A percentile compares a stretch with the other conserved stretches of the same genome.
These are phyloP conservation scores for Nomada ferruginata DNA, from an alignment of 2,888 invertebrate genomes.

Conservation along the genomic window DNA sequence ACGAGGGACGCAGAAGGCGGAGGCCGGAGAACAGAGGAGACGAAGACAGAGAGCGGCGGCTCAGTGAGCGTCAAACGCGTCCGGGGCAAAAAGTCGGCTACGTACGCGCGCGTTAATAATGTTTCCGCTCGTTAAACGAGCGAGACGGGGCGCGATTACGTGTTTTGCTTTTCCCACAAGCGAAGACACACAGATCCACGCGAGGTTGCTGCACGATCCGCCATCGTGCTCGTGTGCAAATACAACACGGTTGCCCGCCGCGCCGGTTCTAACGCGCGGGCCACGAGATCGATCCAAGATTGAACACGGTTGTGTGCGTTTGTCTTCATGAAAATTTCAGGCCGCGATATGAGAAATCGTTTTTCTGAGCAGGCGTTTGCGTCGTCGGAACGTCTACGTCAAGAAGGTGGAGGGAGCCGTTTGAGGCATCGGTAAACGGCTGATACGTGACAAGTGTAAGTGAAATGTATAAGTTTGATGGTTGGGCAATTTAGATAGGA, in stretches of 20 bases:
- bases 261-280: conserved; percentile 3
- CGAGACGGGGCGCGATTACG: conserved; percentile 66
- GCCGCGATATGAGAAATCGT: conserved; percentile 37
- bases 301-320: conserved; percentile 29
- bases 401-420: too few relatives aligned
- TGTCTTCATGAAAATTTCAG: conserved; percentile 45
- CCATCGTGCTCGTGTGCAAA: conserved; percentile 7
- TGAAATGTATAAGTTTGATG: neutral
- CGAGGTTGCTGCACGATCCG: neutral
- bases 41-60: conserved; percentile 26
- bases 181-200: neutral
- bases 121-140: conserved; percentile 81
- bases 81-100: conserved; percentile 56
- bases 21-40: conserved; percentile 44
- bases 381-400: neutral
- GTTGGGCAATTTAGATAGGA: too few relatives aligned
- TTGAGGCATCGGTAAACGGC: too few relatives aligned
- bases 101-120: conserved; percentile 78
- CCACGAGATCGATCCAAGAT: conserved; percentile 47
- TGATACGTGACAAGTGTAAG: neutral
- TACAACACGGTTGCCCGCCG: conserved; percentile 10
- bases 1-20: conserved; percentile 40
- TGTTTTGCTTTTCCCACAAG: conserved; percentile 67
- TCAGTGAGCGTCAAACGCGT: conserved; percentile 44
- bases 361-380: neutral